These are phyloP conservation scores for Cantharis rustica DNA, from an alignment of 2,888 invertebrate species.

Conservation along the genomic window DNA sequence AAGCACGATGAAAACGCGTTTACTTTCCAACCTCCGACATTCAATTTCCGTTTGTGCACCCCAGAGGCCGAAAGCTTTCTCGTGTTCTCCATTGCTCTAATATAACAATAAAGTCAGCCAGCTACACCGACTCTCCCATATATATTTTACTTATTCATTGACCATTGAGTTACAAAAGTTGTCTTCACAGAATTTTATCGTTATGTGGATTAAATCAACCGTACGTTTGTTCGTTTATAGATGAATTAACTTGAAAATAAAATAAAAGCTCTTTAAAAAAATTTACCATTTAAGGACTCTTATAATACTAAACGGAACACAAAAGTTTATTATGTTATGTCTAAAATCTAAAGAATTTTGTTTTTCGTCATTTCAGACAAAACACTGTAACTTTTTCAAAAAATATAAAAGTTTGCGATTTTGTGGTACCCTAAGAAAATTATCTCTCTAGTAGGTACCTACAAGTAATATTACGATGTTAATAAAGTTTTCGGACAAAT, in stretches of 20 bases:
- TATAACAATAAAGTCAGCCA: conserved; percentile 34
- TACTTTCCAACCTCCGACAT: conserved; percentile 31
- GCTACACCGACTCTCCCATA: conserved; percentile 26
- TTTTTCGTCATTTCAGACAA: neutral
- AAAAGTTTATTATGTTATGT: neutral
- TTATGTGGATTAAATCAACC: conserved; percentile 22
- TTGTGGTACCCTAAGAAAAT: neutral
- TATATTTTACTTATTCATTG: conserved; percentile 33
- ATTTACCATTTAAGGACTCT: neutral
- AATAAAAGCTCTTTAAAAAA: neutral
- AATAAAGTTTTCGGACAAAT: neutral
- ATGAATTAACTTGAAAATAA: conserved; percentile 21
- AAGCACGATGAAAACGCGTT: conserved; percentile 18
- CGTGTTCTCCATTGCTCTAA: conserved; percentile 32
- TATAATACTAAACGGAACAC: neutral
- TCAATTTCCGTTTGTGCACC: conserved; percentile 35
- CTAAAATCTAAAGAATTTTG: neutral
- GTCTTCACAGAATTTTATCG: neutral
- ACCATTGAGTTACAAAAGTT: conserved; percentile 30
- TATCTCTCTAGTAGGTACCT: neutral
- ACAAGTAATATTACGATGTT: neutral
- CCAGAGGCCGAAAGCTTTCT: conserved; percentile 36
- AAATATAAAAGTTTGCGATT: neutral
- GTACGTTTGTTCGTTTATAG: conserved; percentile 23
- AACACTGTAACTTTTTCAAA: neutral